These are phyloP conservation scores for Dasypus novemcinctus DNA, from an alignment of 2,113 vertebrate genomes.

Conservation along the genomic window DNA sequence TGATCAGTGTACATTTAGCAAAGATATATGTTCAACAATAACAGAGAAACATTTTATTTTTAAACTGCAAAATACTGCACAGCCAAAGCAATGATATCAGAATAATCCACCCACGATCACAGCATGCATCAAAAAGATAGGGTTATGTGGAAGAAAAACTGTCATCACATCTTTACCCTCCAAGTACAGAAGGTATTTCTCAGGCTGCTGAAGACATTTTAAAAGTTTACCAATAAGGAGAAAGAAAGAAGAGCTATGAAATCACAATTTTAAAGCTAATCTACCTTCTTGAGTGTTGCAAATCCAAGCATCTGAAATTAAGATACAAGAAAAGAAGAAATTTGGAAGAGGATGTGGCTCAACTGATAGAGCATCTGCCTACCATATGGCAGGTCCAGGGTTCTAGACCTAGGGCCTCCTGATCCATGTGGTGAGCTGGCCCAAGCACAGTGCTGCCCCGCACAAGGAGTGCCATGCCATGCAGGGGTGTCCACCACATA, in stretches of 20 bases:
- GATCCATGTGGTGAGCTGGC: no score
- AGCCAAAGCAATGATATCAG: conserved; percentile 38
- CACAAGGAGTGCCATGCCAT: no score
- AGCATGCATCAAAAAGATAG: conserved; percentile 34
- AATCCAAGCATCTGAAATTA: conserved; percentile 21
- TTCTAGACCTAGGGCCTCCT: no score
- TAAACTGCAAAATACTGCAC: neutral
- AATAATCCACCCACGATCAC: neutral
- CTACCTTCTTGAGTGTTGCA: neutral
- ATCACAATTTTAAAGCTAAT: conserved; percentile 35
- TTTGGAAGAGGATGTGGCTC: no score
- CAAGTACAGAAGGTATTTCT: conserved; percentile 37
- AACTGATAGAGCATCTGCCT: no score
- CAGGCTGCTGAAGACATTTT: neutral
- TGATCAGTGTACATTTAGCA: neutral
- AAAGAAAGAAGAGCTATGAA: conserved; percentile 1
- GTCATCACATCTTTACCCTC: neutral
- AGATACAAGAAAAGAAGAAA: conserved; percentile 7
- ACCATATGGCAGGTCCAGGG: no score
- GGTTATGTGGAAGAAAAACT: conserved; percentile 21
- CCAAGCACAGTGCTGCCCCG: no score
- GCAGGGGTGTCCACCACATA: no score
- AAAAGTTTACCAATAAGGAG: conserved; percentile 22
- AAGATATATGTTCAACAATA: neutral
- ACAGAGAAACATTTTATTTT: conserved; percentile 22